Evolutionary conservation across 2,888 invertebrate genomes (phyloP).

Genomic region (Synergus itoensis): DNA sequence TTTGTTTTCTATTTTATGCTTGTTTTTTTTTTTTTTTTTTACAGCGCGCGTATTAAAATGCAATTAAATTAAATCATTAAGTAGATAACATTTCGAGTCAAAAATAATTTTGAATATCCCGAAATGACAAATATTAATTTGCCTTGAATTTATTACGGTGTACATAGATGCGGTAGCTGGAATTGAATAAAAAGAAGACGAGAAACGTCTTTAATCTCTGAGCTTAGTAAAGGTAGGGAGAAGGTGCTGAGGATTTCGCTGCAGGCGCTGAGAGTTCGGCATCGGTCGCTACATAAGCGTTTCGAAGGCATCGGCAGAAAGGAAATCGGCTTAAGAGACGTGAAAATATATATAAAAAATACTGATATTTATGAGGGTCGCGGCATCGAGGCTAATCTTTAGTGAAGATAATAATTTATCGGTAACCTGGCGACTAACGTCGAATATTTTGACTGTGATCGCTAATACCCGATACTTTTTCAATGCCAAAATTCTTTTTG

Average conservation of each 20-base stretch:
- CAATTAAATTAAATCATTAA: neutral
- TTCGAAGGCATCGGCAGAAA: conserved; percentile 74
- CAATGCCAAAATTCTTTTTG: conserved; percentile 36
- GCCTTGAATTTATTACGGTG: neutral
- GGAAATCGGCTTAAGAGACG: conserved; percentile 76
- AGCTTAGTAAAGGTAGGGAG: conserved; percentile 69
- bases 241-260: conserved; percentile 59
- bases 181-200: conserved; percentile 63
- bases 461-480: conserved; percentile 53
- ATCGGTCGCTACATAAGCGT: conserved; percentile 63
- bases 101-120: neutral
- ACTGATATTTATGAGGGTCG: conserved; percentile 77
- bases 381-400: conserved; percentile 76
- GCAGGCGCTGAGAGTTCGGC: conserved; percentile 67
- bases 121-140: conserved; percentile 6
- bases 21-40: no score
- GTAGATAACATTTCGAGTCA: no score
- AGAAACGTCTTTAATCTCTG: conserved; percentile 73
- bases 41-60: neutral
- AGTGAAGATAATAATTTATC: conserved; percentile 77
- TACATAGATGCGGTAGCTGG: conserved; percentile 28
- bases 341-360: conserved; percentile 69
- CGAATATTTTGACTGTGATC: conserved; percentile 72
- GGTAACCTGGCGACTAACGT: conserved; percentile 62
- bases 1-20: no score